Evolutionary conservation across 2,113 vertebrate species (phyloP).

Genomic region (Stercorarius parasiticus): DNA sequence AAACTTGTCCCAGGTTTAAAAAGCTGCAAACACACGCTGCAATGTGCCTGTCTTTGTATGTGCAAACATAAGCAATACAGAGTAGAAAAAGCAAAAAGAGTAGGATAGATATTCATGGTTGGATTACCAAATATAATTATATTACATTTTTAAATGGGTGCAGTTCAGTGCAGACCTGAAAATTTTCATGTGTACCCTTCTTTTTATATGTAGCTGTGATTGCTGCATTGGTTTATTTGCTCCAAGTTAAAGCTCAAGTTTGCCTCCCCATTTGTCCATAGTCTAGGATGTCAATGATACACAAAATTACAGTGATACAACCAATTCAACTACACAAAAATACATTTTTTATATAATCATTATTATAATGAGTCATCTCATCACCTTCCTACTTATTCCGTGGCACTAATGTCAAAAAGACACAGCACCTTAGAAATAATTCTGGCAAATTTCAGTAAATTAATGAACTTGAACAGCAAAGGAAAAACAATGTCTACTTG

Average conservation of each 20-base stretch:
- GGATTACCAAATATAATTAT: background rate
- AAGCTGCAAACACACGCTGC: background rate
- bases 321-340: background rate
- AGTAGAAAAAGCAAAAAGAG: background rate
- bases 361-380: background rate
- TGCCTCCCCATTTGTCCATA: background rate
- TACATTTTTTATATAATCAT: background rate
- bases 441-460: background rate
- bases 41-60: background rate
- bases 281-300: background rate
- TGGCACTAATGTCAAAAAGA: background rate
- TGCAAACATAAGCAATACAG: background rate
- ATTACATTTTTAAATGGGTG: background rate
- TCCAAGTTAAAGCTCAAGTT: background rate
- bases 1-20: background rate
- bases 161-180: background rate
- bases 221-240: background rate
- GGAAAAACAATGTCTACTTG: background rate
- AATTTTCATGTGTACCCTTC: background rate
- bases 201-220: background rate
- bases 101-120: background rate
- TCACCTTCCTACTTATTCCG: background rate
- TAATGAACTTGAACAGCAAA: background rate
- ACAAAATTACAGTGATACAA: background rate
- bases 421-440: background rate